Evolutionary conservation across 2,113 vertebrate species (phyloP), one percentile per base, ranked within the genome.

Genomic region (Oenanthe melanoleuca): DNA sequence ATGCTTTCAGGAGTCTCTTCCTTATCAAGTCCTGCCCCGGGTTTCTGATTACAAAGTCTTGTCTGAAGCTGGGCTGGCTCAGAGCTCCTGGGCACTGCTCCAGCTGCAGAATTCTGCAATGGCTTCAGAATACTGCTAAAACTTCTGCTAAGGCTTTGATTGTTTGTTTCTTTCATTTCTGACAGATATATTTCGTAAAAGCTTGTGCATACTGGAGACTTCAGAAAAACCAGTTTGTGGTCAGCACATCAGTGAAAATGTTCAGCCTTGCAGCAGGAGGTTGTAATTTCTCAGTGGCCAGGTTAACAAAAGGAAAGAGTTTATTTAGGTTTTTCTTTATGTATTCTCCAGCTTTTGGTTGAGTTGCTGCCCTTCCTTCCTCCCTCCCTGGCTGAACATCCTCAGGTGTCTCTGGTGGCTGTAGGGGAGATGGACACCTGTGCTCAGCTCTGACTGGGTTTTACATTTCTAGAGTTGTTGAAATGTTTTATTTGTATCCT

Each of bases 161-260:
- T 17, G 19, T 6, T 60, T 29, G 3, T 18, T 67, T 47, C 9
- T 31, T 25, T 60, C 20, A 12, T 89, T 74, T 89, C 40, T 60
- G 24, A 29, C 24, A n/a, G 26, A 45, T 31, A 23, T 2, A 10
- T 26, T 6, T 40, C 57, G 57, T 18, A 1, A 42, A 79, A 38
- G 14, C 5, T 52, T 26, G 2, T 19, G 2, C 6, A 4, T 21
- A 3, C 10, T 50, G 11, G 6, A 47, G 12, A 7, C 8, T 37
- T 60, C 24, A 59, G 44, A 55, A 65, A 64, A 78, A 6, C 5
- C 5, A 15, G 1, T 47, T 33, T 57, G 28, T 33, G 14, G 6
- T 25, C 22, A 29, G 42, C 3, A 14, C 12, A 9, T 20, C 22
- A 22, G 7, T 9, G 22, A 38, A 52, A 18, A 13, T 6, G 9